Evolutionary conservation across 1,140 invertebrate species (phyloP).

Genomic region (Heliconius melpomene): DNA sequence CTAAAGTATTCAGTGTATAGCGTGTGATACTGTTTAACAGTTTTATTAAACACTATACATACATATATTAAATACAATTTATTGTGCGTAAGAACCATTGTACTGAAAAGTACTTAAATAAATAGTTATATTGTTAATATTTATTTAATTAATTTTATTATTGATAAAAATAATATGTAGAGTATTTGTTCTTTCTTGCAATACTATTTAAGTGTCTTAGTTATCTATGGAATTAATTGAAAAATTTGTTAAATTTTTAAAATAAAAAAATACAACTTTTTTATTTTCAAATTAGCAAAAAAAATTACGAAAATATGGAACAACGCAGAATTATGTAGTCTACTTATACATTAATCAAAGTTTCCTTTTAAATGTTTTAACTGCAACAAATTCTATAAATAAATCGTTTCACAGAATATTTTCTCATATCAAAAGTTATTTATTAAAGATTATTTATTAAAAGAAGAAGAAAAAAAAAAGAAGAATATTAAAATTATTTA

Average conservation of each 20-base stretch:
- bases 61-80: conserved; percentile 47
- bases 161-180: neutral
- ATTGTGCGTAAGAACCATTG: conserved; percentile 62
- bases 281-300: too few species aligned
- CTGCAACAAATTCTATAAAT: neutral
- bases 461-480: neutral
- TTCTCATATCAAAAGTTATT: conserved; percentile 11
- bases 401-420: conserved; percentile 7
- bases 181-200: neutral
- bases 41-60: conserved; percentile 27
- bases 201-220: neutral
- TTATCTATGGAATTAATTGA: neutral
- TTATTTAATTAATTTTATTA: neutral
- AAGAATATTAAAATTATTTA: neutral
- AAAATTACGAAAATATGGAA: too few species aligned
- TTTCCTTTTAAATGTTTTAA: neutral
- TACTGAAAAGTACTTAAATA: conserved; percentile 33
- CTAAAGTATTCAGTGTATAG: conserved; percentile 71
- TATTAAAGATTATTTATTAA: neutral
- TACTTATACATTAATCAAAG: too few species aligned
- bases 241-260: neutral
- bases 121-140: conserved; percentile 32
- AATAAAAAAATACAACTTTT: too few species aligned
- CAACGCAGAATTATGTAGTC: too few species aligned
- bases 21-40: conserved; percentile 75